These are phyloP conservation scores for Pandemis corylana DNA, from an alignment of 2,888 invertebrate genomes.

Conservation along the genomic window DNA sequence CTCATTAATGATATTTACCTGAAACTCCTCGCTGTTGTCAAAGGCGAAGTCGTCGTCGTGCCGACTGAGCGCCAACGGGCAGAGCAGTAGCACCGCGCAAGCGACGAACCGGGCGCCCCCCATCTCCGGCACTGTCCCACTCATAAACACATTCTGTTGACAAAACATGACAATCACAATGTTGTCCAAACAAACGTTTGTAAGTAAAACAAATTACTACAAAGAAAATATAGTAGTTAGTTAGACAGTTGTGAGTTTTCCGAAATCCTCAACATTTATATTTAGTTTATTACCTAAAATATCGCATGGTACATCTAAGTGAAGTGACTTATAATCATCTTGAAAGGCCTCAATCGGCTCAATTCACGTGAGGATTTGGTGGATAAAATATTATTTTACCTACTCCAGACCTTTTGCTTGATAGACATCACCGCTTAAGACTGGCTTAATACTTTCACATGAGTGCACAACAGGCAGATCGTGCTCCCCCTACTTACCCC, in stretches of 20 bases:
- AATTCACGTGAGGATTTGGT: no score
- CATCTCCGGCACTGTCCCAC: slow-evolving; percentile 62
- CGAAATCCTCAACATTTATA: background rate
- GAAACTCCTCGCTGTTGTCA: slow-evolving; percentile 79
- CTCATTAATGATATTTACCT: slow-evolving; percentile 56
- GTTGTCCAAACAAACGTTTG: background rate
- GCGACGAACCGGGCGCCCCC: slow-evolving; percentile 67
- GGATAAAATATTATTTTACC: no score
- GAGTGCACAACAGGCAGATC: no score
- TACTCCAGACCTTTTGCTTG: no score
- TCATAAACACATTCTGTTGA: slow-evolving; percentile 80
- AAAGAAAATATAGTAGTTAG: background rate
- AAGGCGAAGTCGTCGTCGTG: slow-evolving; percentile 83
- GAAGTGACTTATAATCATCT: background rate
- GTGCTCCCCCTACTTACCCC: no score
- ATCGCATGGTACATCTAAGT: background rate
- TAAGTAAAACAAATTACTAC: background rate
- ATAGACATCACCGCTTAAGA: no score
- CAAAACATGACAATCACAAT: slow-evolving; percentile 48
- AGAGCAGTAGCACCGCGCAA: slow-evolving; percentile 72
- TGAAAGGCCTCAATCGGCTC: no score
- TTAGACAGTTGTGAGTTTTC: background rate
- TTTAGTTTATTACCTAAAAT: background rate
- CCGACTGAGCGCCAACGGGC: slow-evolving; percentile 74
- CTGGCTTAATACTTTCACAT: no score